A percentile compares a stretch with the other conserved stretches of the same genome.
Conservation (phyloP, 2,113 vertebrate genomes). For the Dendrocopos noguchii region DNA sequence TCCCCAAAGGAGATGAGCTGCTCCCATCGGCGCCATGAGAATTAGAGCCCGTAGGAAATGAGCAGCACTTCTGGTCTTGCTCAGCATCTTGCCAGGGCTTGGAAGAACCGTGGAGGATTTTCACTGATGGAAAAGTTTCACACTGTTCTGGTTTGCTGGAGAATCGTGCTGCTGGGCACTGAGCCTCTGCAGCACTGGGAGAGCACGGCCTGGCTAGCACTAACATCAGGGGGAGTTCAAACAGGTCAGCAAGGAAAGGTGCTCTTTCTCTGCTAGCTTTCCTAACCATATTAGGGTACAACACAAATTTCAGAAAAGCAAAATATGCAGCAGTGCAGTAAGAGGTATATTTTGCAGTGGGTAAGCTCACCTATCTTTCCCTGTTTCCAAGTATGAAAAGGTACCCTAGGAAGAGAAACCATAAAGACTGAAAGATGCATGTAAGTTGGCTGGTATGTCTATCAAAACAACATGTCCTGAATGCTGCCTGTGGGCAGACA, state of each 20-base stretch:
- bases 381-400: neutral
- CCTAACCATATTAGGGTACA: neutral
- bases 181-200: neutral
- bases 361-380: neutral
- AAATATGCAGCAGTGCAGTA: neutral
- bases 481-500: neutral
- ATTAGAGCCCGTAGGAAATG: neutral
- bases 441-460: neutral
- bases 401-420: neutral
- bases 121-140: rapidly evolving
- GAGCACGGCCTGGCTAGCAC: rapidly evolving
- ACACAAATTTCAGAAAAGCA: neutral
- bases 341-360: neutral
- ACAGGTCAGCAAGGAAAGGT: neutral
- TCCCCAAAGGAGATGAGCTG: neutral
- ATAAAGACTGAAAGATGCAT: neutral
- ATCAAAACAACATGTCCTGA: neutral
- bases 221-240: neutral
- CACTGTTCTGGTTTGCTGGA: neutral
- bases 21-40: neutral
- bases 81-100: rapidly evolving
- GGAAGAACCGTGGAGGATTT: neutral
- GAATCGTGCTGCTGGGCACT: neutral
- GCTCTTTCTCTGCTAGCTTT: neutral
- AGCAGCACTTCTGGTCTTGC: neutral